phyloP scores from a whole-genome alignment of 2,888 invertebrate species.

The Coelinius sp. region DNA sequence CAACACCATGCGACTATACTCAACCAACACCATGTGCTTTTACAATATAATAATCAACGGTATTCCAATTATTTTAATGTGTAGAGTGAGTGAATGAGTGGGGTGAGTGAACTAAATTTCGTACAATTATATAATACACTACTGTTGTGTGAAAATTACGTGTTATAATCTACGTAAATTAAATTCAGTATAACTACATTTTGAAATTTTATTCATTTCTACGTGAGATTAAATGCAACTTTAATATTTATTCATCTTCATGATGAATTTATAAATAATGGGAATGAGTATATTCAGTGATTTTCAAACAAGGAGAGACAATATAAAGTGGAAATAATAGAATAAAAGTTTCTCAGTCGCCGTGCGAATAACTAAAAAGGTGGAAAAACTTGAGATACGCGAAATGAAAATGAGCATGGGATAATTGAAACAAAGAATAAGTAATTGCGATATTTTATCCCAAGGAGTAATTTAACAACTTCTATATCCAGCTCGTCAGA shows the following conservation, averaged over 20 bases:
- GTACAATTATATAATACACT: slow-evolving; percentile 21
- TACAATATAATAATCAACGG: not conserved
- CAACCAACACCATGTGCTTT: slow-evolving; percentile 47
- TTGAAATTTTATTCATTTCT: not conserved
- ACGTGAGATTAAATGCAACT: not conserved
- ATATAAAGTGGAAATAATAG: not conserved
- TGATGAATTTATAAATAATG: not conserved
- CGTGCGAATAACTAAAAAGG: slow-evolving; percentile 7
- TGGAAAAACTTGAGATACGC: not conserved
- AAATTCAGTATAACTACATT: not conserved
- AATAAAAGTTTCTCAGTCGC: not conserved
- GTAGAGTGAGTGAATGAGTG: slow-evolving; percentile 13
- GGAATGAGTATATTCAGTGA: not conserved
- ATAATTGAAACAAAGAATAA: slow-evolving; percentile 20
- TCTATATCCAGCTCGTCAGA: not conserved
- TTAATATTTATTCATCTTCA: not conserved
- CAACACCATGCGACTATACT: slow-evolving; percentile 61
- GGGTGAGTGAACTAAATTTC: not conserved
- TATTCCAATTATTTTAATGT: not conserved
- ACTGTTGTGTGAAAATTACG: not conserved
- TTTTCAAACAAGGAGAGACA: not conserved
- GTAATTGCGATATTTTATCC: slow-evolving; percentile 14
- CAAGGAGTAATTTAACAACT: not conserved
- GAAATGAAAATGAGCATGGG: slow-evolving; percentile 23
- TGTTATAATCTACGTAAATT: slow-evolving; percentile 15